These are phyloP conservation scores for Venustaconcha ellipsiformis DNA, from an alignment of 1,140 invertebrate species.

Conservation along the genomic window DNA sequence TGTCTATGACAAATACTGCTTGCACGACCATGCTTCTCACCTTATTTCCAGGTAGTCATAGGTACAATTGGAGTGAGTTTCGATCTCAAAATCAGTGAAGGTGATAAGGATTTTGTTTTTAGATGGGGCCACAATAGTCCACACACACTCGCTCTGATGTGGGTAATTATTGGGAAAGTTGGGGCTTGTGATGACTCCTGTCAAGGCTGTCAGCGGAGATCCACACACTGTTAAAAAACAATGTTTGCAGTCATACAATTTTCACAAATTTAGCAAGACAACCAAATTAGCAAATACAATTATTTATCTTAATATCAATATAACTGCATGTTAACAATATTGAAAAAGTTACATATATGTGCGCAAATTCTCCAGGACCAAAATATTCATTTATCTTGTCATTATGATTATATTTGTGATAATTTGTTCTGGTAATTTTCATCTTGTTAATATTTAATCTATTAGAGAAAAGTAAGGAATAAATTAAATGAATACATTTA, in stretches of 20 bases:
- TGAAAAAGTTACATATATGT: neutral
- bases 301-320: too few relatives aligned
- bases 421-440: too few relatives aligned
- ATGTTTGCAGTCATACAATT: too few relatives aligned
- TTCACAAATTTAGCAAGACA: too few relatives aligned
- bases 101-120: constrained; percentile 74
- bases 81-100: constrained; percentile 74
- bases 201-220: constrained; percentile 78
- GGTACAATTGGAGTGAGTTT: constrained; percentile 57
- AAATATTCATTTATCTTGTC: too few relatives aligned
- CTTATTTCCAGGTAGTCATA: constrained; percentile 73
- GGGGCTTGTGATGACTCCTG: constrained; percentile 89
- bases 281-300: too few relatives aligned
- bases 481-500: too few relatives aligned
- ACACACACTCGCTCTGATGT: constrained; percentile 93
- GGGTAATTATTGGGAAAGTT: constrained; percentile 97
- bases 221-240: constrained; percentile 78
- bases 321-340: too few relatives aligned
- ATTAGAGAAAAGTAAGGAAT: too few relatives aligned
- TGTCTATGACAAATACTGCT: too few relatives aligned
- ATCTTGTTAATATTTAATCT: too few relatives aligned
- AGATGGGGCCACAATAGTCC: constrained; percentile 90
- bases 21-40: constrained; percentile 34
- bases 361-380: neutral
- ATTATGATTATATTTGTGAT: too few relatives aligned